A percentile compares a stretch with the other conserved stretches of the same genome.
Evolutionary conservation across 23 tunicate species (phyloP).

Genomic region (Clavelina lepadiformis): DNA sequence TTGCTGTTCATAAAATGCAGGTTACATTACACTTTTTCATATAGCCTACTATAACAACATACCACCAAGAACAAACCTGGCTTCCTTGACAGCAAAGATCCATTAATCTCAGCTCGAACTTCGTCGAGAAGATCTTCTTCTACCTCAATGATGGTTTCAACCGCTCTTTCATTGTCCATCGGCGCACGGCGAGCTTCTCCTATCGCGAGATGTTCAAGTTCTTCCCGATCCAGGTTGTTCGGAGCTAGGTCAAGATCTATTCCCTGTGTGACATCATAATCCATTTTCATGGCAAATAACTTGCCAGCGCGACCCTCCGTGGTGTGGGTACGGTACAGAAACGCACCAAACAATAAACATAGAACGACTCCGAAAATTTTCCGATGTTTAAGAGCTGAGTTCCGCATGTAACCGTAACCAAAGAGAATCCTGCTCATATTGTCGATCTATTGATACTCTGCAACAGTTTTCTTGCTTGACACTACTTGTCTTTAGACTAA

Average conservation of each 20-base stretch:
- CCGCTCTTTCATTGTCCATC: conserved; percentile 24
- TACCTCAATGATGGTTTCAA: conserved; percentile 28
- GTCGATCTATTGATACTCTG: neutral
- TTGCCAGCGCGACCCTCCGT: conserved; percentile 46
- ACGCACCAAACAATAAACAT: neutral
- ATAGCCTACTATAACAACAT: neutral
- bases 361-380: conserved; percentile 4
- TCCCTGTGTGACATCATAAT: conserved; percentile 58
- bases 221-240: conserved; percentile 5
- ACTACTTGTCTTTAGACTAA: too few relatives aligned
- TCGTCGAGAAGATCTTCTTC: conserved; percentile 34
- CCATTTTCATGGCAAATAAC: conserved; percentile 24
- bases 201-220: conserved; percentile 25
- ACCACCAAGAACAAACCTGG: conserved; percentile 13
- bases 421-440: conserved; percentile 27
- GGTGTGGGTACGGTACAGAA: conserved; percentile 30
- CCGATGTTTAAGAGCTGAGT: conserved; percentile 13
- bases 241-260: conserved; percentile 10
- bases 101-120: conserved; percentile 13
- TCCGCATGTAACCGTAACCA: conserved; percentile 35
- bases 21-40: too few relatives aligned
- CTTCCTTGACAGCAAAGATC: conserved; percentile 1
- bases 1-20: too few relatives aligned
- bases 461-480: too few relatives aligned
- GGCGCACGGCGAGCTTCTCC: conserved; percentile 33